Evolutionary conservation across 2,113 vertebrate species (phyloP).

Genomic region (Xiphophorus maculatus): DNA sequence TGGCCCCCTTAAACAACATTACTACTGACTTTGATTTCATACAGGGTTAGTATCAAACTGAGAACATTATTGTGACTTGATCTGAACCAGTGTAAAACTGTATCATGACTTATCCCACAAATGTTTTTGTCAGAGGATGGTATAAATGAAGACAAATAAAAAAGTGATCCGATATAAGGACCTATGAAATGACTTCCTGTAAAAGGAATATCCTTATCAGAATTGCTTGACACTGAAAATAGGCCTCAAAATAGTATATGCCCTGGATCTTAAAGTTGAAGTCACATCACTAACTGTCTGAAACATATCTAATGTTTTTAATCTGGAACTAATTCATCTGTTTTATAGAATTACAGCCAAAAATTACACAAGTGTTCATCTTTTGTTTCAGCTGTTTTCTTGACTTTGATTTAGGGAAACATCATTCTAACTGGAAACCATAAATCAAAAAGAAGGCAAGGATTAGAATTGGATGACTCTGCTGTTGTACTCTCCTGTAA

Average conservation of each 20-base stretch:
- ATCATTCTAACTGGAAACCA: neutral
- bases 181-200: neutral
- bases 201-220: neutral
- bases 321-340: neutral
- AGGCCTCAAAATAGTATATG: neutral
- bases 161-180: neutral
- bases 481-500: conserved; percentile 39
- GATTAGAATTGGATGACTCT: conserved; percentile 15
- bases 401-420: neutral
- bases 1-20: neutral
- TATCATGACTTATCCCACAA: neutral
- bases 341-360: neutral
- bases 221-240: neutral
- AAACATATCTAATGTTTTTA: neutral
- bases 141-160: neutral
- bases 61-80: neutral
- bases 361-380: neutral
- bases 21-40: neutral
- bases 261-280: neutral
- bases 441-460: neutral
- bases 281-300: neutral
- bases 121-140: neutral
- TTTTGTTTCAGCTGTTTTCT: neutral
- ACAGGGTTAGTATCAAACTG: neutral
- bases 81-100: neutral